Evolutionary conservation across 2,797 vertebrate genomes (phyloP), one percentile per base, ranked within the genome.

Genomic region (Cottoperca gobio): DNA sequence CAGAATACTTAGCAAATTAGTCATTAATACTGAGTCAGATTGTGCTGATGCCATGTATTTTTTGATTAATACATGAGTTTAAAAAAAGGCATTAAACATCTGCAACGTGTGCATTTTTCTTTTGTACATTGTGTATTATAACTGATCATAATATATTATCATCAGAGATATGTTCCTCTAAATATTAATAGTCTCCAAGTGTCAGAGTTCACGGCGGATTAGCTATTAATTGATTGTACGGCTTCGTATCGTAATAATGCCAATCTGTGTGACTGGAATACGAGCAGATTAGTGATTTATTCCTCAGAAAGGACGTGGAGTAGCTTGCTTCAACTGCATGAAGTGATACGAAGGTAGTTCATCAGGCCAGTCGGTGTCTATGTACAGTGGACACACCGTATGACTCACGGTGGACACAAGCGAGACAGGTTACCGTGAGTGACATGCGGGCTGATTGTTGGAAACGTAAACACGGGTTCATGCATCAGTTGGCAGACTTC

Each of bases 11-110:
- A 76, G 71, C 10, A 62, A 45, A 71, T 79, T 63, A n/a, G n/a
- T n/a, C n/a, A n/a, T n/a, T n/a, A n/a, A n/a, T n/a, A n/a, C n/a
- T 28, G 58, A 59, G 46, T 52, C 45, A 43, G 14, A 8, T 84
- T 82, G 52, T 78, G 84, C 82, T 83, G 82, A 86, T 48, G 17
- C 40, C 16, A 45, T 62, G 37, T 11, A 28, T 67, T 77, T 82
- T 67, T 73, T 59, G 73, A 60, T 76, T 70, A 78, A 73, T 48
- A 39, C 45, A 57, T 39, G 45, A 40, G 5, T 31, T 55, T 17
- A 40, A 64, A 69, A n/a, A 46, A 65, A 26, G 45, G 19, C 23
- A 49, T 86, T 28, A 61, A 68, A 77, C 46, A 70, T 61, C 43
- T 46, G 53, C 33, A 8, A 37, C 17, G 10, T 40, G 19, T 42